phyloP scores from a whole-genome alignment of 1,140 invertebrate species.

The Atta cephalotes region DNA sequence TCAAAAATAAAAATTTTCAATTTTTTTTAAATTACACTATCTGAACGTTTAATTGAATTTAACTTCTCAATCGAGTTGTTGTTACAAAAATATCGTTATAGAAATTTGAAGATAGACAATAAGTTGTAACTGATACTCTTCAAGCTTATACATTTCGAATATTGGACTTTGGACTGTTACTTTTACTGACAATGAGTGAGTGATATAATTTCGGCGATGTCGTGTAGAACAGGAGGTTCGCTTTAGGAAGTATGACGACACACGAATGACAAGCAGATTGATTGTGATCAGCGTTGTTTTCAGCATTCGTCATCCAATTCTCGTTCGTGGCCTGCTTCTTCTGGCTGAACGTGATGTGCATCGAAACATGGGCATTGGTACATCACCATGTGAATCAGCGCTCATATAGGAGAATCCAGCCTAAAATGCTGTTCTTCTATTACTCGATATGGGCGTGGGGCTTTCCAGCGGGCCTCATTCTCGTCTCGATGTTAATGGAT shows the following conservation, averaged over 20 bases:
- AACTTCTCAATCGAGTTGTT: neutral
- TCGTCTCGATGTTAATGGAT: slow-evolving; percentile 85
- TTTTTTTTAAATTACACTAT: neutral
- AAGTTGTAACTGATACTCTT: neutral
- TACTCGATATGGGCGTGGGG: slow-evolving; percentile 89
- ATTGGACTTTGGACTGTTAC: neutral
- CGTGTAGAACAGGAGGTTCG: neutral
- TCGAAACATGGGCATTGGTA: slow-evolving; percentile 88
- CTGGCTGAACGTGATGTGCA: slow-evolving; percentile 93
- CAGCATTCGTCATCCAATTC: slow-evolving; percentile 90
- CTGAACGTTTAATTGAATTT: neutral
- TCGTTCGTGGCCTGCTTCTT: slow-evolving; percentile 92
- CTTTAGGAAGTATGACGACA: slow-evolving; percentile 26
- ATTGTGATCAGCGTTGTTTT: slow-evolving; percentile 65
- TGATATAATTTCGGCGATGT: slow-evolving; percentile 11
- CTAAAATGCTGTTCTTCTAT: slow-evolving; percentile 86
- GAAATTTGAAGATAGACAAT: neutral
- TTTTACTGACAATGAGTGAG: neutral
- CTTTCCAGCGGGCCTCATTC: slow-evolving; percentile 84
- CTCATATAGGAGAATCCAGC: slow-evolving; percentile 62
- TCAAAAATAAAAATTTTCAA: neutral
- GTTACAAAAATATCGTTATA: neutral
- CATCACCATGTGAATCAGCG: slow-evolving; percentile 77
- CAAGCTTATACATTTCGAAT: neutral
- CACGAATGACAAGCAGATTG: neutral